phyloP scores from a whole-genome alignment of 2,888 invertebrate species.

The Fragum sueziense region DNA sequence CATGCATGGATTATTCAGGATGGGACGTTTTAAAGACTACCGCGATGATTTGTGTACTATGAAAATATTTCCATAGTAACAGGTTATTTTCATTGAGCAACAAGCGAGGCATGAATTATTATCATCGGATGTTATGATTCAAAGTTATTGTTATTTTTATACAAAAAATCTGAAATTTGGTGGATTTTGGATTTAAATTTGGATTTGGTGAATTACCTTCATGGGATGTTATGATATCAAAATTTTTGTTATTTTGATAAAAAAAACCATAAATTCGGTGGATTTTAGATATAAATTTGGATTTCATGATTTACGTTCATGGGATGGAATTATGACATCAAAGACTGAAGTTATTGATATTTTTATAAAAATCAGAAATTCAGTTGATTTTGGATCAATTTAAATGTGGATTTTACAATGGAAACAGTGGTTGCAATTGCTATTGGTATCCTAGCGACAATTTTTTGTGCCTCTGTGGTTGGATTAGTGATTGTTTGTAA shows the following conservation, averaged over 20 bases:
- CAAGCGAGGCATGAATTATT: constrained; percentile 10
- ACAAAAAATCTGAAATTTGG: too few species aligned
- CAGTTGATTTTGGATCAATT: neutral
- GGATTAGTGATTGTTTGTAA: constrained; percentile 87
- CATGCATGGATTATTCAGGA: neutral
- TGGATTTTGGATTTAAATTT: too few species aligned
- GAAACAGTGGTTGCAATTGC: constrained; percentile 88
- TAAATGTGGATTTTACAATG: constrained; percentile 82
- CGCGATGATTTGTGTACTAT: neutral
- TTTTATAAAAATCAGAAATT: too few species aligned
- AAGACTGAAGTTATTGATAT: too few species aligned
- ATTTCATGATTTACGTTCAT: too few species aligned
- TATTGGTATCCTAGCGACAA: constrained; percentile 87
- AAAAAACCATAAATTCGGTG: neutral
- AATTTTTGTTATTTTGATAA: neutral
- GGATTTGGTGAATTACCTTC: too few species aligned
- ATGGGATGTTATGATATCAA: neutral
- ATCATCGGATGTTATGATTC: neutral
- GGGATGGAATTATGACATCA: too few species aligned
- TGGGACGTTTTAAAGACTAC: neutral
- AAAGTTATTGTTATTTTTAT: neutral
- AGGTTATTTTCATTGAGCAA: constrained; percentile 1
- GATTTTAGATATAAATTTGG: neutral
- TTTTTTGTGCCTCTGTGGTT: constrained; percentile 87
- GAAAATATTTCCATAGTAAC: constrained; percentile 2